Conservation (phyloP, 2,888 invertebrate species). For the Notocelia uddmanniana region DNA sequence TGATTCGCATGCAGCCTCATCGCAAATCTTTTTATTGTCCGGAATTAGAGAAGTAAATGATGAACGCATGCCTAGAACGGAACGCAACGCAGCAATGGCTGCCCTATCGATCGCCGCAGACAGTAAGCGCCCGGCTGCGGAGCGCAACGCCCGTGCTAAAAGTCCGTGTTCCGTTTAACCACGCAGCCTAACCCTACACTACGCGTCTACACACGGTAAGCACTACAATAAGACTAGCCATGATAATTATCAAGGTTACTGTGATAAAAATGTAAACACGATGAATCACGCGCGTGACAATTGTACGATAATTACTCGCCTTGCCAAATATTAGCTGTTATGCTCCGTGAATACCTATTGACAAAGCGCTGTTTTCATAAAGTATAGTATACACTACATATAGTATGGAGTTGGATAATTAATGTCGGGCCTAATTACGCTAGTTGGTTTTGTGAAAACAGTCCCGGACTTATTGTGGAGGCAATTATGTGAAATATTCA, state of each 20-base stretch:
- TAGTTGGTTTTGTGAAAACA: constrained; percentile 25
- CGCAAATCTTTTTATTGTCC: constrained; percentile 33
- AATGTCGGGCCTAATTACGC: constrained; percentile 27
- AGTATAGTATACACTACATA: constrained; percentile 22
- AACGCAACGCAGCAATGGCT: constrained; percentile 76
- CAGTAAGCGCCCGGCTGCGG: constrained; percentile 78
- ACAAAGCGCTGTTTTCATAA: constrained; percentile 33
- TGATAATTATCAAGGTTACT: constrained; percentile 8
- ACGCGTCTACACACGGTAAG: constrained; percentile 42
- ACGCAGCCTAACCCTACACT: constrained; percentile 43
- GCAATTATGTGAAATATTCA: constrained; percentile 6
- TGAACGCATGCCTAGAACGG: constrained; percentile 66
- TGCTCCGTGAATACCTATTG: constrained; percentile 46
- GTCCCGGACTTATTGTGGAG: constrained; percentile 4
- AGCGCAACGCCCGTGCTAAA: constrained; percentile 67
- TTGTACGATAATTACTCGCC: constrained; percentile 16
- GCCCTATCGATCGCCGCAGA: constrained; percentile 79
- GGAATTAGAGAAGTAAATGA: constrained; percentile 45
- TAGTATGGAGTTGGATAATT: constrained; percentile 16
- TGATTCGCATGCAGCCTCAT: constrained; percentile 23
- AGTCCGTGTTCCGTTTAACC: constrained; percentile 50
- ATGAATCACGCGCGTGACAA: constrained; percentile 21
- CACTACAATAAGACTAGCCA: constrained; percentile 24
- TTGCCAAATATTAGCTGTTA: constrained; percentile 51
- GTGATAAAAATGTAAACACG: constrained; percentile 38